Conservation (phyloP, 2,797 vertebrate genomes). For the Catharus ustulatus region DNA sequence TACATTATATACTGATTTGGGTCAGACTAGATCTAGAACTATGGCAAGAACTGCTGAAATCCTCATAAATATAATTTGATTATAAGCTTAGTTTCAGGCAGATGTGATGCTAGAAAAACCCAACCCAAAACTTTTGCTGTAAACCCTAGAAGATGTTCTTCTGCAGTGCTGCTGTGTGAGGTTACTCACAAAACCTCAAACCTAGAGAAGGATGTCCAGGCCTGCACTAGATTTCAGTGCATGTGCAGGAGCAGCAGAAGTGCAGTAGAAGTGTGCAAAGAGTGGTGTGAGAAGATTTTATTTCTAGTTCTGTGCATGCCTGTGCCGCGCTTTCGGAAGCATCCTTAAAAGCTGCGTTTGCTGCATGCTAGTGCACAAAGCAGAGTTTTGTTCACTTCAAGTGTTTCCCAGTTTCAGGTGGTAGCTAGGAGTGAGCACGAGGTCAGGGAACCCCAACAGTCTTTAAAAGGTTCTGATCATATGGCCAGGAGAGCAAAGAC, state of each 20-base stretch:
- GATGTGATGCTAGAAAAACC: neutral
- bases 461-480: slow-evolving; percentile 70
- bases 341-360: neutral
- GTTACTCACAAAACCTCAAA: neutral
- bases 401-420: slow-evolving; percentile 86
- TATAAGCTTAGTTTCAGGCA: neutral
- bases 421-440: slow-evolving; percentile 80
- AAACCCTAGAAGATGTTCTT: neutral
- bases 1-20: neutral
- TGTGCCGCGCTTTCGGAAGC: neutral
- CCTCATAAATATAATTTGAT: neutral
- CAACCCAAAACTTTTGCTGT: neutral
- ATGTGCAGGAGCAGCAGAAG: neutral
- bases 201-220: neutral
- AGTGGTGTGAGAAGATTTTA: neutral
- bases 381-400: slow-evolving; percentile 70
- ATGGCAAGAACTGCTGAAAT: neutral
- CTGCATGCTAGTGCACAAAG: slow-evolving; percentile 16
- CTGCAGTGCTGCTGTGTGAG: neutral
- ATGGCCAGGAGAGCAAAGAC: slow-evolving; percentile 81
- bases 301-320: neutral
- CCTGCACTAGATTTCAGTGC: neutral
- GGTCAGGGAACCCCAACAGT: slow-evolving; percentile 78
- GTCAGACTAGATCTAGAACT: neutral
- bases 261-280: neutral